phyloP scores from a whole-genome alignment of 2,797 vertebrate species.

The Pangasius mekongensis region DNA sequence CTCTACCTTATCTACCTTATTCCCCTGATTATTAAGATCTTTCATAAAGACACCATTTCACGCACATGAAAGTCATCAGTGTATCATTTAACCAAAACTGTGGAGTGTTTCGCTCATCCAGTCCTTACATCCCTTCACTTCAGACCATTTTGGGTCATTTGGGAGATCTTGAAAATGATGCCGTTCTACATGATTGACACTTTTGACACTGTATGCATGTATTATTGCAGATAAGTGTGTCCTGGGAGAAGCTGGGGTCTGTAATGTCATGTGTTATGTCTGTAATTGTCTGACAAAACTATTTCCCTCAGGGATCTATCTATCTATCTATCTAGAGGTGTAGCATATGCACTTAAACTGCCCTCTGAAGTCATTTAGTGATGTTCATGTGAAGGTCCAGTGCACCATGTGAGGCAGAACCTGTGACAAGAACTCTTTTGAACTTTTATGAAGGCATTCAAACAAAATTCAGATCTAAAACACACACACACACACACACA shows the following conservation, averaged over 20 bases:
- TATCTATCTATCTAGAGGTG: background rate
- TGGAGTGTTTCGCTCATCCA: no score
- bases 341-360: background rate
- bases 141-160: background rate
- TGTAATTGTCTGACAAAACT: no score
- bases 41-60: background rate
- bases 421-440: background rate
- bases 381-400: background rate
- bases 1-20: background rate
- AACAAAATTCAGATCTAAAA: background rate
- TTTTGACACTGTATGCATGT: no score
- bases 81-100: no score
- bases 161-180: background rate
- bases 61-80: no score
- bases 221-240: background rate
- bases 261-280: background rate
- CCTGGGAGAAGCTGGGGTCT: background rate
- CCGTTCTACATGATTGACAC: background rate
- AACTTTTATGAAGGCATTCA: background rate
- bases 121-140: background rate
- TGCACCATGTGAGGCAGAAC: background rate
- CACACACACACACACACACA: conserved; percentile 20
- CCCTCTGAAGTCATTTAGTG: background rate
- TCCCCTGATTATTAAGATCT: background rate
- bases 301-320: no score